Conservation (phyloP, 2,888 invertebrate species). For the Cerastis rubricosa region DNA sequence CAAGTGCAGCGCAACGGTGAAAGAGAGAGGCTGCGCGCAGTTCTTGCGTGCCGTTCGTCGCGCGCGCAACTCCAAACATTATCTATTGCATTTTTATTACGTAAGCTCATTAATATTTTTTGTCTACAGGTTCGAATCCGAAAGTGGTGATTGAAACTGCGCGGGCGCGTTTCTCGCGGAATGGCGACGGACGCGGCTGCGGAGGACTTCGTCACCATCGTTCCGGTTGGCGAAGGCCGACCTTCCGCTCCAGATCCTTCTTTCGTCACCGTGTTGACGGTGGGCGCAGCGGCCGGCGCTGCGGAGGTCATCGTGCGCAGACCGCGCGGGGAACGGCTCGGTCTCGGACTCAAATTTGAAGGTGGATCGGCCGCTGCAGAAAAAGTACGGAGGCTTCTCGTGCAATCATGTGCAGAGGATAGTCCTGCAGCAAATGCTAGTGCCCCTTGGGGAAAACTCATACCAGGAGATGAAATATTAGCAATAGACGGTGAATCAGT, state of each 20-base stretch:
- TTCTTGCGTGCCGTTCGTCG: slow-evolving; percentile 79
- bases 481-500: slow-evolving; percentile 96
- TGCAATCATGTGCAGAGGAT: slow-evolving; percentile 96
- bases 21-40: slow-evolving; percentile 85
- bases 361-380: slow-evolving; percentile 96
- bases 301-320: slow-evolving; percentile 96
- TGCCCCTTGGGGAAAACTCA: slow-evolving; percentile 95
- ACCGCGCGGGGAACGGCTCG: slow-evolving; percentile 96
- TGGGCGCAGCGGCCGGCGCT: slow-evolving; percentile 88
- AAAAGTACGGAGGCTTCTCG: slow-evolving; percentile 95
- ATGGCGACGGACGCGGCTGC: slow-evolving; percentile 87
- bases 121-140: slow-evolving; percentile 84
- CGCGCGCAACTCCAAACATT: slow-evolving; percentile 74
- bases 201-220: slow-evolving; percentile 91
- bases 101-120: slow-evolving; percentile 84
- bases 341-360: slow-evolving; percentile 97
- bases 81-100: slow-evolving; percentile 81
- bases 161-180: slow-evolving; percentile 82
- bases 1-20: slow-evolving; percentile 82
- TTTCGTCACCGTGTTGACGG: slow-evolving; percentile 92
- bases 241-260: slow-evolving; percentile 79
- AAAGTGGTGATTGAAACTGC: slow-evolving; percentile 76
- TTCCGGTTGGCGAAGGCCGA: slow-evolving; percentile 90
- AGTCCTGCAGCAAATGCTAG: slow-evolving; percentile 96
- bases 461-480: slow-evolving; percentile 97